These are phyloP conservation scores for Sceloporus tristichus DNA, from an alignment of 2,113 vertebrate genomes.

Conservation along the genomic window DNA sequence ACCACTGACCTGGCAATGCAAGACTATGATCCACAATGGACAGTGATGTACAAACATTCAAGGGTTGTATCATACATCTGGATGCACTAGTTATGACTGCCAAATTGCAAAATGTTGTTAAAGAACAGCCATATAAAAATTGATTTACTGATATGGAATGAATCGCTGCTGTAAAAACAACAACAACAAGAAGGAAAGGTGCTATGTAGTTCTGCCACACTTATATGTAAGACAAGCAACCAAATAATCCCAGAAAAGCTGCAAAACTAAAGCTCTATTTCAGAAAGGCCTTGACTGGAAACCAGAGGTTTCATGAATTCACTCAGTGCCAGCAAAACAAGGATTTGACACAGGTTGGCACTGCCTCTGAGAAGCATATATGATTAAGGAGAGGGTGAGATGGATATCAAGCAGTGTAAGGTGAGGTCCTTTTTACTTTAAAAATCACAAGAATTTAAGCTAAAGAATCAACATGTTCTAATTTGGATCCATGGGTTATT, in stretches of 20 bases:
- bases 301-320: conserved; percentile 13
- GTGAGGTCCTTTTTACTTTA: too few species aligned
- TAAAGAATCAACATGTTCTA: background rate
- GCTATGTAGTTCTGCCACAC: background rate
- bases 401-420: too few species aligned
- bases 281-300: background rate
- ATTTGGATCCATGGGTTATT: background rate
- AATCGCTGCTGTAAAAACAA: background rate
- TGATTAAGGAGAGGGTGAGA: background rate
- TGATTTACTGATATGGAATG: background rate
- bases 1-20: background rate
- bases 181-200: background rate
- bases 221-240: background rate
- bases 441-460: background rate
- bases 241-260: background rate
- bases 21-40: background rate
- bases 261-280: background rate
- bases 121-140: background rate
- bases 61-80: background rate
- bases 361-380: rapidly evolving
- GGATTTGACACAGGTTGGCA: background rate
- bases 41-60: background rate
- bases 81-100: background rate
- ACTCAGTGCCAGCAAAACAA: background rate
- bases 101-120: background rate